Base-by-base conservation (phyloP, 2,113 vertebrate species). In the Coregonus clupeaformis region DNA sequence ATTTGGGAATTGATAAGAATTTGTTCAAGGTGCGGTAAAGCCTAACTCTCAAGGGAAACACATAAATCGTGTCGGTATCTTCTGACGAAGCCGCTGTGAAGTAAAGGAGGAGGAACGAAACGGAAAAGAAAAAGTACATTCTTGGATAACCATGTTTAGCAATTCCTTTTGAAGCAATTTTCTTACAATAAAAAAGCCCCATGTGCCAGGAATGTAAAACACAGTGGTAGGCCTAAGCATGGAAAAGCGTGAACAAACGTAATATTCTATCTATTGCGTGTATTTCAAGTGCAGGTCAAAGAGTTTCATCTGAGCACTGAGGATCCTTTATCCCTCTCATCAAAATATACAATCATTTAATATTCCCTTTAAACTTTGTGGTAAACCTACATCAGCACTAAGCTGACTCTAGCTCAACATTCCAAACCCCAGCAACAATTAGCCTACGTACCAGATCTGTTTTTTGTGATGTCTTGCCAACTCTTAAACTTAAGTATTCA, bases 221-320 rank as follows among this genome's bases (percentile, higher is more conserved):
- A 71, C 74, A 80, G 81, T 45, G 60, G 65, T 75, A 68, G 36
- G 36, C 36, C 36, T 74, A 70, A 36, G 36, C 7, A 36, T 36
- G 2, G 36, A 36, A 36, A 72, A 71, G 29, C 64, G 77, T 18
- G 71, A 83, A 65, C 71, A 87, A 69, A 80, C 16, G 42, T 85
- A 77, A 88, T 86, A 88, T 91, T 87, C 80, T 6, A 25, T 74
- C n/a, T 5, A n/a, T n/a, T n/a, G n/a, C n/a, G n/a, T n/a, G n/a
- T n/a, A n/a, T n/a, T n/a, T n/a, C n/a, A n/a, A n/a, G n/a, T n/a
- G 47, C 3, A 1, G 77, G 74, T 67, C 77, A 72, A 42, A 36
- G 1, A 16, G 47, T 49, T 49, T 49, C 14, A 49, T 73, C 6
- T n/a, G 18, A 4, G 49, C 49, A 55, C 49, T 55, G 49, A 55